phyloP scores from a whole-genome alignment of 1,140 invertebrate species.

The Araneus ventricosus region DNA sequence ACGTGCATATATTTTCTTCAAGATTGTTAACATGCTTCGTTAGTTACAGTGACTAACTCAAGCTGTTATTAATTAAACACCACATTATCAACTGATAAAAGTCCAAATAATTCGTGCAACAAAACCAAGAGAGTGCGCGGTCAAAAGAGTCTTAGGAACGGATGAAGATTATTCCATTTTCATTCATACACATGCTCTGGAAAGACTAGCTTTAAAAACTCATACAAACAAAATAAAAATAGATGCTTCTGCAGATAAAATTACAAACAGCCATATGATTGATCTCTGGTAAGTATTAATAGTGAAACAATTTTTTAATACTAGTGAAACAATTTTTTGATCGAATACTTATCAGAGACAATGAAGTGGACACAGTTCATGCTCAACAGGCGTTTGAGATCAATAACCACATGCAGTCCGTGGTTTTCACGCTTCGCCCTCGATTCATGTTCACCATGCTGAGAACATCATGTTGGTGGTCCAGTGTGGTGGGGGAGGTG shows the following conservation, averaged over 20 bases:
- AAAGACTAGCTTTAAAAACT: slow-evolving; percentile 7
- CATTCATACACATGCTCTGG: not conserved
- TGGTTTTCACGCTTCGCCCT: not conserved
- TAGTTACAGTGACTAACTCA: too few relatives aligned
- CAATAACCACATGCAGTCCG: not conserved
- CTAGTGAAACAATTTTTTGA: not conserved
- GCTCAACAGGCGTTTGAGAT: not conserved
- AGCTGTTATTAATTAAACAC: too few relatives aligned
- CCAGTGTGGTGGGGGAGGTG: slow-evolving; percentile 28
- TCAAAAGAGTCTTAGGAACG: not conserved
- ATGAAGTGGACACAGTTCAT: not conserved
- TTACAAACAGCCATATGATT: not conserved
- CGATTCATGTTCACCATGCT: slow-evolving; percentile 20
- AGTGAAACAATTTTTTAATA: not conserved
- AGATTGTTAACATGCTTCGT: too few relatives aligned
- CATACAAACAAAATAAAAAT: not conserved
- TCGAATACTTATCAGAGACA: not conserved
- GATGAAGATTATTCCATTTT: not conserved
- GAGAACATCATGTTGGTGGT: slow-evolving; percentile 60
- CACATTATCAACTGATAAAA: not conserved
- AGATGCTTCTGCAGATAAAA: not conserved
- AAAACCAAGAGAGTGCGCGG: not conserved
- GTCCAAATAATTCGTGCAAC: not conserved
- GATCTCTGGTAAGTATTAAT: not conserved
- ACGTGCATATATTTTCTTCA: too few relatives aligned